Base-by-base conservation (phyloP, 1,140 invertebrate genomes). In the Eupristina koningsbergeri region DNA sequence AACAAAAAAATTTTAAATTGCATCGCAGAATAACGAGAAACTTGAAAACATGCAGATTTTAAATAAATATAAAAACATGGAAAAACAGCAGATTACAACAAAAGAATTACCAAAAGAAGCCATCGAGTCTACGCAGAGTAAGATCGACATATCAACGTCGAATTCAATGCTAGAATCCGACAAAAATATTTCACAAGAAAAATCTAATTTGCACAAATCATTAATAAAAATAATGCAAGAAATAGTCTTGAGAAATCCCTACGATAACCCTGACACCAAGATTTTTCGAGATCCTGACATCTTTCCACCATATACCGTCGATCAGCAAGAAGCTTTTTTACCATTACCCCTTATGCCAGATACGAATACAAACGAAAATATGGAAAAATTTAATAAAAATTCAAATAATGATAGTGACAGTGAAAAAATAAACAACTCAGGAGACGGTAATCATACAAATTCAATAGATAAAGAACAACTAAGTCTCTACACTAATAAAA, bases 281-380 rank as follows among this genome's bases (percentile, higher is more conserved):
- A 63, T 80, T 26, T 84, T 80, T 45, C 83, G 83, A 1, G 83
- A 84, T 76, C 78, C 83, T 13, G 26, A 84, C 50, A 45, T 80
- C 7, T 84, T 84, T 58, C 83, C 83, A 53, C 83, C 83, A 5
- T 80, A 73, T 41, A 58, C 63, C 19, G 26, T 79, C 7, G 67
- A 84, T 29, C 50, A 79, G n/a, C 82, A 83, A 73, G 63, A 80
- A 9, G 71, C 34, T 15, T 84, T 53, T 34, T 17, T 84, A 29
- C 83, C 78, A 1, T 15, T 80, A n/a, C 83, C 83, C 0, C 45
- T 83, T 11, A 73, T 29, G 11, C n/a, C 82, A 3, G n/a, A 17
- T n/a, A n/a, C n/a, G 3, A 47, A 47, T 64, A 36, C 64, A 9
- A 63, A 64, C 11, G 71, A 80, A 22, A 74, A 76, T 45, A 29